Conservation (phyloP, 2,888 invertebrate species). For the Micoletzkya japonica region DNA sequence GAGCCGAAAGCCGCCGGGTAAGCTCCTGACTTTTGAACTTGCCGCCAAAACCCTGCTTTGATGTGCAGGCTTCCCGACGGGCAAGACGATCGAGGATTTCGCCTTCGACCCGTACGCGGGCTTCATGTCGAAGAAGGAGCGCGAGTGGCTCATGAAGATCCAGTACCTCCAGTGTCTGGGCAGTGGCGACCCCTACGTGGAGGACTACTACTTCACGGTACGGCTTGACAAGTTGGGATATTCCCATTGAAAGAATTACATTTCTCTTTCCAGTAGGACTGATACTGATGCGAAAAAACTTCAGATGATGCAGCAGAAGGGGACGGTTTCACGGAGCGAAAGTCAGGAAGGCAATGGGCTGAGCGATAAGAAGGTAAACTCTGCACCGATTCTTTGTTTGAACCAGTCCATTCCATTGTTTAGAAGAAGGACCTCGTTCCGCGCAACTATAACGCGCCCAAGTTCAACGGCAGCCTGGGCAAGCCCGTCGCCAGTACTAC, state of each 20-base stretch:
- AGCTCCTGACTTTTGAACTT: conserved; percentile 3
- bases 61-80: conserved; percentile 35
- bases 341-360: not conserved
- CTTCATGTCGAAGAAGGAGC: conserved; percentile 89
- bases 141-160: conserved; percentile 93
- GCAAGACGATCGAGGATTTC: conserved; percentile 57
- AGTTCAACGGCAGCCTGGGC: conserved; percentile 44
- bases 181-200: conserved; percentile 90
- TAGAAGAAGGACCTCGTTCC: conserved; percentile 2
- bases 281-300: too few species aligned
- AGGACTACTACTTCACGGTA: conserved; percentile 90
- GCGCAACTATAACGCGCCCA: conserved; percentile 32
- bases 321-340: not conserved
- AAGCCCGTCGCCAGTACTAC: conserved; percentile 41
- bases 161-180: conserved; percentile 81
- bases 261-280: too few species aligned
- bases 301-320: conserved; percentile 22
- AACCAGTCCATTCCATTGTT: not conserved
- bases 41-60: too few species aligned
- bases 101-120: conserved; percentile 69
- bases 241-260: too few species aligned
- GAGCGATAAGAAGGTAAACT: not conserved
- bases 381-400: not conserved
- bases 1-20: too few species aligned
- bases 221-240: too few species aligned